Base-by-base conservation (phyloP, 2,888 invertebrate genomes). In the Tachina grossa region DNA sequence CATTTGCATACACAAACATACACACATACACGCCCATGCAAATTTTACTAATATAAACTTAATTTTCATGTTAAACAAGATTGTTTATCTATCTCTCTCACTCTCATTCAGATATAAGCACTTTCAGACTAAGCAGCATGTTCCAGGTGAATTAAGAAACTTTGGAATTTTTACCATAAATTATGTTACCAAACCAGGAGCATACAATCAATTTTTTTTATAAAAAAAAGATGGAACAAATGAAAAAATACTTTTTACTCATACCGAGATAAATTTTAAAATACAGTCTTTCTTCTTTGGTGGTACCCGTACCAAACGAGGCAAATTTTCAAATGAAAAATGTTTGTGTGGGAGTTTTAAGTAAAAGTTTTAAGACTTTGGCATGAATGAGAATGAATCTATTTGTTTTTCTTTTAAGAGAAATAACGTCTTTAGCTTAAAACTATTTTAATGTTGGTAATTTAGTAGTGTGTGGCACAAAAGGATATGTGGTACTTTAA, bases 361-460 rank as follows among this genome's bases (percentile, higher is more conserved):
- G n/a, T 68, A 51, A 41, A 41, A 77, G 57, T 68, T 71, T 72
- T 16, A 61, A 72, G 57, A 41, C 71, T 65, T 9, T 16, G 45
- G 61, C 31, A 61, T 16, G 57, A 57, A 57, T 49, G 14, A 16
- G 61, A 31, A 61, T 16, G 57, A 51, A 66, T 66, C 41, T 72
- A 51, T 68, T 78, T 61, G 22, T 41, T 47, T 9, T 66, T 59
- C 49, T 80, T 74, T 66, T 72, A 80, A 47, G 39, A 47, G 41
- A 9, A 55, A 31, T 22, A 61, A 61, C 41, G 47, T 69, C 63
- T 74, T 74, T 59, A 81, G 69, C 69, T 65, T 63, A 79, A 85
- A 85, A 79, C 78, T 82, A 82, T 82, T 85, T 82, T 78, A 78
- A 82, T 85, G 85, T 57, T 53, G 74, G 69, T 78, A 78, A 77